Percentiles rank a stretch among this genome's conserved stretches.
phyloP scores from a whole-genome alignment of 2,797 vertebrate species.

The Lepidocolaptes lacrymiger region DNA sequence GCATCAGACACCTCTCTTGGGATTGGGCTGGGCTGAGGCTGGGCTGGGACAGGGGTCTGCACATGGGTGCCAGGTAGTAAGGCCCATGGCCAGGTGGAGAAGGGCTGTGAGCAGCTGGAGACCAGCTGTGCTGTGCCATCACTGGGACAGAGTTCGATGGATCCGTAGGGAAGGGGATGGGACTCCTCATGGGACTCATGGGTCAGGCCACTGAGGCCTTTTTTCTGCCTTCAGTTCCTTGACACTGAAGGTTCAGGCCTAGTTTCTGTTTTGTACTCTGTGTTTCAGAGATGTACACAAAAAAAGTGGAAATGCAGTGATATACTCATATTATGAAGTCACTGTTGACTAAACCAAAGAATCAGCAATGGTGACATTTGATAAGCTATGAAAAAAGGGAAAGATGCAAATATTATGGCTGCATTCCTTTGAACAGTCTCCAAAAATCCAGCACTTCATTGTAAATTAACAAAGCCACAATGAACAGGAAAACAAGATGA shows the following conservation, averaged over 20 bases:
- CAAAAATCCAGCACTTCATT: background rate
- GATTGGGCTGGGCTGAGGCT: background rate
- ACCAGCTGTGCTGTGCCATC: background rate
- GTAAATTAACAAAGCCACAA: background rate
- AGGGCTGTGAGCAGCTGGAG: background rate
- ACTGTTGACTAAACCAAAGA: background rate
- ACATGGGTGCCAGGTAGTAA: rapidly evolving
- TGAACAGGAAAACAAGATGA: background rate
- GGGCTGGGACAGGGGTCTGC: background rate
- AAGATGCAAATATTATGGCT: background rate
- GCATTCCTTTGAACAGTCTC: background rate
- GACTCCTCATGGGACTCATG: background rate
- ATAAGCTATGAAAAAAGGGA: background rate
- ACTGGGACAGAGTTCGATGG: background rate
- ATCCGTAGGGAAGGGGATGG: rapidly evolving
- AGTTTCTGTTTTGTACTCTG: background rate
- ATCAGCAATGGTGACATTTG: background rate
- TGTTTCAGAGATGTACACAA: background rate
- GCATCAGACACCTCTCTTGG: background rate
- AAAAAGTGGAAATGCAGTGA: background rate
- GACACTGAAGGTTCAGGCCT: background rate
- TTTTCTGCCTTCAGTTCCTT: background rate
- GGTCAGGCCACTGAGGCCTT: background rate
- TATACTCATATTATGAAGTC: background rate
- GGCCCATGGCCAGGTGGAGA: background rate